Conservation (phyloP, 2,888 invertebrate genomes). For the Trilocha varians region DNA sequence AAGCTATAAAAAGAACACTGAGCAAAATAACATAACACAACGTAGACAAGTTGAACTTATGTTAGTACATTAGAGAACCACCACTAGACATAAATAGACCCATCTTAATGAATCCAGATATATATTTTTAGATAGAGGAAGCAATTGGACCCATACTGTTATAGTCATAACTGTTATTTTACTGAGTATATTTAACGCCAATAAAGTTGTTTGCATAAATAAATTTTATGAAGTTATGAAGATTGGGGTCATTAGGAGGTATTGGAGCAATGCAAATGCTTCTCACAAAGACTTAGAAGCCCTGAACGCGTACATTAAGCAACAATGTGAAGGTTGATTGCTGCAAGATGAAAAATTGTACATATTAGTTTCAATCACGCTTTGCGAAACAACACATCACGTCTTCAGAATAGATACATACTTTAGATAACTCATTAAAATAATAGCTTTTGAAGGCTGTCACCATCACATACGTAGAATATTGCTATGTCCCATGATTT, state of each 20-base stretch:
- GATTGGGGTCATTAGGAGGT: background rate
- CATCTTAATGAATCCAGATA: too few relatives aligned
- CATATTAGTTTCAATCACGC: conserved; percentile 31
- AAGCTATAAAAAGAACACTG: too few relatives aligned
- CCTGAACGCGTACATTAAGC: conserved; percentile 9
- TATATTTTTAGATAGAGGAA: too few relatives aligned
- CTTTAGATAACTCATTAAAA: background rate
- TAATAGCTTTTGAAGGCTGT: background rate
- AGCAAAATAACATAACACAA: too few relatives aligned
- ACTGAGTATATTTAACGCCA: too few relatives aligned
- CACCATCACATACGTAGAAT: conserved; percentile 10
- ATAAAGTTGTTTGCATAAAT: background rate
- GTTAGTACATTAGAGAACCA: too few relatives aligned
- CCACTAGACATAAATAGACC: too few relatives aligned
- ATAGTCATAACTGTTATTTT: too few relatives aligned
- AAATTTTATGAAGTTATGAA: background rate
- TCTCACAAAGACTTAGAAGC: background rate
- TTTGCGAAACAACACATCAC: conserved; percentile 26
- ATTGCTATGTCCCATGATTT: too few relatives aligned
- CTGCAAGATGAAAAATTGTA: conserved; percentile 32
- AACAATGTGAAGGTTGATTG: conserved; percentile 30
- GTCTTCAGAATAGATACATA: conserved; percentile 8
- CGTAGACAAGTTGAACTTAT: too few relatives aligned
- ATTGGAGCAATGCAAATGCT: background rate
- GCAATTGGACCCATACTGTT: too few relatives aligned